These are phyloP conservation scores for Antheraea assamensis DNA, from an alignment of 2,888 invertebrate genomes.

Conservation along the genomic window DNA sequence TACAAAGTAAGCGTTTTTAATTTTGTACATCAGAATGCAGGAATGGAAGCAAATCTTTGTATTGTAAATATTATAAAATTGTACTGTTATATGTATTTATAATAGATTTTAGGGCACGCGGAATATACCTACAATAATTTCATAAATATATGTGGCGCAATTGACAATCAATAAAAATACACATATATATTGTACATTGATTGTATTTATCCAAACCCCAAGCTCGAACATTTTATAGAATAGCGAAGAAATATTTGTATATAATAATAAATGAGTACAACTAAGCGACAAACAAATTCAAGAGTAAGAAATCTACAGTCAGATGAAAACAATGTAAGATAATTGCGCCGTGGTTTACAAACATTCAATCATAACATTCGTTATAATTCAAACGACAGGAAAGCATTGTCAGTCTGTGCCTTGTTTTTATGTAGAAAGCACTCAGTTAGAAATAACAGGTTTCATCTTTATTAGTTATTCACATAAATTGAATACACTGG, in stretches of 20 bases:
- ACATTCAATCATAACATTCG: conserved; percentile 55
- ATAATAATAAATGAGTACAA: not conserved
- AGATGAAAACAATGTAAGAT: conserved; percentile 54
- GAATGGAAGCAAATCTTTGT: not conserved
- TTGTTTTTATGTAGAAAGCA: conserved; percentile 50
- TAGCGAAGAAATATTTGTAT: not conserved
- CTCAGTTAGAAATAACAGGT: conserved; percentile 23
- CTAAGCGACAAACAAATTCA: conserved; percentile 1
- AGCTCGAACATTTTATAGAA: not conserved
- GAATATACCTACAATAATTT: not conserved
- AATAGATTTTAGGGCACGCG: not conserved
- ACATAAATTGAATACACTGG: not conserved
- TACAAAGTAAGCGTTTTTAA: too few species aligned
- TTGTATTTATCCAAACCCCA: not conserved
- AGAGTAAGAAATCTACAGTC: conserved; percentile 37
- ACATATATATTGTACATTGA: not conserved
- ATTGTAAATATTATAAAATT: too few species aligned
- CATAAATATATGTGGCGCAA: not conserved
- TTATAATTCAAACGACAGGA: conserved; percentile 39
- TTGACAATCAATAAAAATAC: not conserved
- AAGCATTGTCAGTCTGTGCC: conserved; percentile 50
- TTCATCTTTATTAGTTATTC: not conserved
- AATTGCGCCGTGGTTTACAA: conserved; percentile 67
- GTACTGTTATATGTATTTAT: too few species aligned
- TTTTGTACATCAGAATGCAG: not conserved